Evolutionary conservation across 2,113 vertebrate species (phyloP).

Genomic region (Gavia stellata): DNA sequence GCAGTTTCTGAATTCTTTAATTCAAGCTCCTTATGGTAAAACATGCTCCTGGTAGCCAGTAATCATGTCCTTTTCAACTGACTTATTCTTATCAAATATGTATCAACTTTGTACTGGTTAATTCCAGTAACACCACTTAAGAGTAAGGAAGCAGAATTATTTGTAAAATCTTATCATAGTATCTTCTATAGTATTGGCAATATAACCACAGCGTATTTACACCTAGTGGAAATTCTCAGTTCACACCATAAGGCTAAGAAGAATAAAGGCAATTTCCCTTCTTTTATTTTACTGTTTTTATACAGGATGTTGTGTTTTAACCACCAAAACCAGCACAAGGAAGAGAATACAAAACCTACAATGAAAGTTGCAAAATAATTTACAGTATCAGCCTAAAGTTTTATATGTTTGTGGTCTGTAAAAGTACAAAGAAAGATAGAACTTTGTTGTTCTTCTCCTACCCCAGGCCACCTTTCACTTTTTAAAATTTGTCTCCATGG

Average conservation of each 20-base stretch:
- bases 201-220: background rate
- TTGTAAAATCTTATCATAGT: background rate
- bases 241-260: background rate
- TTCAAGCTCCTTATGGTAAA: background rate
- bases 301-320: too few relatives aligned
- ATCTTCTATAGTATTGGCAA: background rate
- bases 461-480: background rate
- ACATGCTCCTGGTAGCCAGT: background rate
- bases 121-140: background rate
- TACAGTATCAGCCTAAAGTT: background rate
- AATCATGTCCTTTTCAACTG: background rate
- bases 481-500: background rate
- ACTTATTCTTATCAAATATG: background rate
- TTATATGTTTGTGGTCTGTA: background rate
- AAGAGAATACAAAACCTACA: conserved; percentile 10
- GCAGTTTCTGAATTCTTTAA: background rate
- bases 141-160: background rate
- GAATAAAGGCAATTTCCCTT: background rate
- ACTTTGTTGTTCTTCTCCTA: background rate
- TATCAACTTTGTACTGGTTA: background rate
- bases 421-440: background rate
- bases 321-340: too few relatives aligned
- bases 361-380: background rate
- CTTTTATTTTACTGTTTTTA: conserved; percentile 11
- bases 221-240: background rate